A percentile compares a stretch with the other conserved stretches of the same genome.
Evolutionary conservation across 2,888 invertebrate species (phyloP).

Genomic region (Agrenia bidenticulata): DNA sequence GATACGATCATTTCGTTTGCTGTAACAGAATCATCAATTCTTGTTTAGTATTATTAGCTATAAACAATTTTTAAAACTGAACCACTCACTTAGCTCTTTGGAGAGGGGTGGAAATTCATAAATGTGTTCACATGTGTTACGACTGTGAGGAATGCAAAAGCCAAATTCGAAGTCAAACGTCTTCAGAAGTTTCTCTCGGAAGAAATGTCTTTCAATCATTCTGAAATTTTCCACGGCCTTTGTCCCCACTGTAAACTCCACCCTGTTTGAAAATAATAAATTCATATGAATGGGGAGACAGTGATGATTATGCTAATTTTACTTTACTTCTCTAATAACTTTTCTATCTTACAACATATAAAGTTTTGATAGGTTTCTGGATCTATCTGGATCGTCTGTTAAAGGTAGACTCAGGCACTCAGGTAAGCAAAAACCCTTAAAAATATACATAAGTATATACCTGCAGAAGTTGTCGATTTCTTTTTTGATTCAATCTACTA

Average conservation of each 20-base stretch:
- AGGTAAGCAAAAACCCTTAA: too few relatives aligned
- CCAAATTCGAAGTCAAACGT: constrained; percentile 99
- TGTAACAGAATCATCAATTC: constrained; percentile 59
- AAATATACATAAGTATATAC: too few relatives aligned
- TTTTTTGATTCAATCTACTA: too few relatives aligned
- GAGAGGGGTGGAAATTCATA: constrained; percentile 94
- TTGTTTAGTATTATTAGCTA: background rate
- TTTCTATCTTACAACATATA: too few relatives aligned
- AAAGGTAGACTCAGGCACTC: too few relatives aligned
- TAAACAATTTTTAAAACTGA: background rate
- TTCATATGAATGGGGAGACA: too few relatives aligned
- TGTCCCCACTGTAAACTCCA: constrained; percentile 94
- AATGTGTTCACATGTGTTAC: constrained; percentile 98
- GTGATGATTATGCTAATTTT: too few relatives aligned
- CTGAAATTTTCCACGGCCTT: constrained; percentile 91
- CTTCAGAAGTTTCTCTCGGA: constrained; percentile 86
- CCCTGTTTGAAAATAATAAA: constrained; percentile 64
- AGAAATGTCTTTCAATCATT: constrained; percentile 98
- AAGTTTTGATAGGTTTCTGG: too few relatives aligned
- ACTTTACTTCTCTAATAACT: too few relatives aligned
- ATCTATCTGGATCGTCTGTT: too few relatives aligned
- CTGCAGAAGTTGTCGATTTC: too few relatives aligned
- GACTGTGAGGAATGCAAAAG: constrained; percentile 96
- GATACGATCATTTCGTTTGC: constrained; percentile 94
- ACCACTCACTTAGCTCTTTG: constrained; percentile 74